Conservation (phyloP, 2,113 vertebrate genomes). For the Indicator maculatus region DNA sequence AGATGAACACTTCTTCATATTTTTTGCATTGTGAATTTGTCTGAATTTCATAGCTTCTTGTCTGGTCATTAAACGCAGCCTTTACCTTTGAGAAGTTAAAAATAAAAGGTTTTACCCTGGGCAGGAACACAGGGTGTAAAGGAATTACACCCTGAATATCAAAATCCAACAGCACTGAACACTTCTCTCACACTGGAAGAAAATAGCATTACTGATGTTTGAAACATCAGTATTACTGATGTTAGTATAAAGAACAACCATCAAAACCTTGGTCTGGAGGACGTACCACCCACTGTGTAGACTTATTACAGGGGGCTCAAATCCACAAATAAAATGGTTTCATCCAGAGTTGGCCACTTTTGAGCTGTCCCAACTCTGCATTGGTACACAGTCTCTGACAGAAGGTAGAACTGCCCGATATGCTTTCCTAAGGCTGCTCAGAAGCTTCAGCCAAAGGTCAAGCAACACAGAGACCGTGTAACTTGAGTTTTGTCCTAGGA, state of each 20-base stretch:
- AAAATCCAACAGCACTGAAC: neutral
- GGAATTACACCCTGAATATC: neutral
- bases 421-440: neutral
- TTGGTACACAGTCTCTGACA: neutral
- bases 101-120: neutral
- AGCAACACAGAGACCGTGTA: fast-evolving
- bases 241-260: neutral
- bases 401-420: neutral
- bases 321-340: neutral
- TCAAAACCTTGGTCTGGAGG: neutral
- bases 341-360: neutral
- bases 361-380: neutral
- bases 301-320: neutral
- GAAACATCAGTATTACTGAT: neutral
- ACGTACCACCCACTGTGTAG: neutral
- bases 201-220: neutral
- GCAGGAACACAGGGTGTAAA: neutral
- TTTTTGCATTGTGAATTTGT: constrained; percentile 68
- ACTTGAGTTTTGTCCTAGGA: neutral
- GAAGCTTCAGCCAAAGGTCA: neutral
- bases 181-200: neutral
- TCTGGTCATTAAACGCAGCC: constrained; percentile 84
- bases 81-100: constrained; percentile 77
- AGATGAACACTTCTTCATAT: constrained; percentile 87
- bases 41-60: constrained; percentile 85